Evolutionary conservation across 2,113 vertebrate species (phyloP), one percentile per base, ranked within the genome.

Genomic region (Dicaeum eximium): DNA sequence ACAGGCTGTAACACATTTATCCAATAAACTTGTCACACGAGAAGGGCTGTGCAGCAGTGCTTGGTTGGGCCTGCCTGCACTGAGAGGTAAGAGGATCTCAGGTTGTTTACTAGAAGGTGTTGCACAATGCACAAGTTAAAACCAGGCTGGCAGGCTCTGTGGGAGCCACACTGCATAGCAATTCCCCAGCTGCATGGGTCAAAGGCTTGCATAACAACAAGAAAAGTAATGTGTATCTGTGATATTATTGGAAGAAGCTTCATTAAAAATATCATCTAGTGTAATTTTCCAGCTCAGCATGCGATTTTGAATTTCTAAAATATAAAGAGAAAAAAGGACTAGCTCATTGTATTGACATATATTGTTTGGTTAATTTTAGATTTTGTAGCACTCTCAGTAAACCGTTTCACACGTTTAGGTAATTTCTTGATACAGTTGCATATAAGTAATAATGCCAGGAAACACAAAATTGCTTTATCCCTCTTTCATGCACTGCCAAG

Each of bases 131-230:
- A 11, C 24, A 13, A 61, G 65, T 71, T 81, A 62, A 87, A 94
- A 74, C 20, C 78, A 83, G 83, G 85, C 80, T 92, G 88, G 80
- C 92, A 96, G 70, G 88, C 38, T 85, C 89, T 96, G 72, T 94
- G 92, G 79, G 91, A 96, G 53, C 85, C 38, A 21, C 56, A 10
- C 80, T 30, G 25, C 38, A 20, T n/a, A 69, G 45, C 71, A 48
- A 33, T 94, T 89, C 75, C 71, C 88, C 90, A 67, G 51, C 71
- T 96, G 79, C 56, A 42, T 94, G 69, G 70, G 82, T 90, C 74
- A 66, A 61, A 48, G 16, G 50, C 80, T 94, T 91, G 67, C 82
- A 65, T 80, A 92, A 92, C 10, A 16, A 47, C 56, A 47, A 73
- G 74, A 73, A 84, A 80, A 88, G 80, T 19, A 86, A 74, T 62